Evolutionary conservation across 2,113 vertebrate genomes (phyloP).

Genomic region (Opisthocomus hoazin): DNA sequence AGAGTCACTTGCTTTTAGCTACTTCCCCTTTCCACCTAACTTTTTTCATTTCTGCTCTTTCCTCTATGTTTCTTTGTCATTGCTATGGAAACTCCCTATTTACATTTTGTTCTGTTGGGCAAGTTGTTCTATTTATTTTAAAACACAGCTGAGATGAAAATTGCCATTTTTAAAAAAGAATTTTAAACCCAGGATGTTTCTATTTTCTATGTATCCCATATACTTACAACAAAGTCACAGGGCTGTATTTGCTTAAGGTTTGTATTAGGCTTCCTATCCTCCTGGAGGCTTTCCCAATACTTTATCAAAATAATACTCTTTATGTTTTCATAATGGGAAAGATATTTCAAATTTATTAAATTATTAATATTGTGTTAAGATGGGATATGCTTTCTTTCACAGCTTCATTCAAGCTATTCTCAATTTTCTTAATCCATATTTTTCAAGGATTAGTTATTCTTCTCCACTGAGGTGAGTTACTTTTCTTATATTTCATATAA

Average conservation of each 20-base stretch:
- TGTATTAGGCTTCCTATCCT: neutral
- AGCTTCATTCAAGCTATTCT: neutral
- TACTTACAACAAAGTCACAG: neutral
- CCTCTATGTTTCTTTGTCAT: neutral
- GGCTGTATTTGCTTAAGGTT: neutral
- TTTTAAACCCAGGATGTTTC: neutral
- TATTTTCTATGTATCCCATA: neutral
- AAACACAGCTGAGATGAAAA: neutral
- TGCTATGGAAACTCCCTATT: neutral
- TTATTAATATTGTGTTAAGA: neutral
- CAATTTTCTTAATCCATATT: neutral
- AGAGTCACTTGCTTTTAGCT: neutral
- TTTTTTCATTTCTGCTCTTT: neutral
- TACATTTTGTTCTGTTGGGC: neutral
- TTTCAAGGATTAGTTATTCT: constrained; percentile 16
- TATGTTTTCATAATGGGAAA: neutral
- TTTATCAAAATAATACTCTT: neutral
- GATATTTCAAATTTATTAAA: neutral
- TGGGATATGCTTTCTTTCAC: neutral
- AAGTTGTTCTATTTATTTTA: neutral
- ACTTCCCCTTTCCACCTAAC: neutral
- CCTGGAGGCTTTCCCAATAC: neutral
- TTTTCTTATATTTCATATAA: constrained; percentile 3
- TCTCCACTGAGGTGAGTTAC: neutral
- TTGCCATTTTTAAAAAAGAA: neutral